phyloP scores from a whole-genome alignment of 1,140 invertebrate genomes.

The Drepana arcuata region DNA sequence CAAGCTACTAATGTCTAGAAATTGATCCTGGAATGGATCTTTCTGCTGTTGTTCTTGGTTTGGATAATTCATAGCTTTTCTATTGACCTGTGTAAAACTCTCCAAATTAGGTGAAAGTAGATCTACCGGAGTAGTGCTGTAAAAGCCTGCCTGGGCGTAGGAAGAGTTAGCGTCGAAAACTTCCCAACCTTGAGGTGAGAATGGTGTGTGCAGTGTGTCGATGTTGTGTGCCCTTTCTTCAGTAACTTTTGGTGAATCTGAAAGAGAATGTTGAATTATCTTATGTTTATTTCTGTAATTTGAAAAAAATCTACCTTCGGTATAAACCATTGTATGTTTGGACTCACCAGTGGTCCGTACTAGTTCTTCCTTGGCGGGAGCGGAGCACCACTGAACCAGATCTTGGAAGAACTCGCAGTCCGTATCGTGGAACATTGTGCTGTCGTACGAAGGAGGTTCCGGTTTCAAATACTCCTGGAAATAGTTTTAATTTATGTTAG shows the following conservation, averaged over 20 bases:
- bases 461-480: conserved; percentile 62
- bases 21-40: conserved; percentile 41
- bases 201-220: conserved; percentile 53
- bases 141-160: conserved; percentile 30
- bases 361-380: conserved; percentile 47
- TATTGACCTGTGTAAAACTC: conserved; percentile 27
- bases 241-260: conserved; percentile 43
- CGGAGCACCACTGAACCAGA: conserved; percentile 55
- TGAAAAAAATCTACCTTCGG: too few species aligned
- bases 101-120: conserved; percentile 37
- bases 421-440: conserved; percentile 55
- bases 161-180: conserved; percentile 46
- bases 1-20: conserved; percentile 43
- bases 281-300: too few species aligned
- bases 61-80: conserved; percentile 17
- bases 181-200: conserved; percentile 59
- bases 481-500: conserved; percentile 29
- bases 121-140: conserved; percentile 26
- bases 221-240: conserved; percentile 52
- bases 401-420: conserved; percentile 67
- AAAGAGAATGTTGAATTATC: too few species aligned
- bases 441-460: conserved; percentile 46
- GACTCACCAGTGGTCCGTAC: conserved; percentile 61
- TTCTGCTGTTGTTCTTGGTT: conserved; percentile 17
- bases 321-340: too few species aligned